Base-by-base conservation (phyloP, 2,797 vertebrate species). In the Toxotes lorentzi region DNA sequence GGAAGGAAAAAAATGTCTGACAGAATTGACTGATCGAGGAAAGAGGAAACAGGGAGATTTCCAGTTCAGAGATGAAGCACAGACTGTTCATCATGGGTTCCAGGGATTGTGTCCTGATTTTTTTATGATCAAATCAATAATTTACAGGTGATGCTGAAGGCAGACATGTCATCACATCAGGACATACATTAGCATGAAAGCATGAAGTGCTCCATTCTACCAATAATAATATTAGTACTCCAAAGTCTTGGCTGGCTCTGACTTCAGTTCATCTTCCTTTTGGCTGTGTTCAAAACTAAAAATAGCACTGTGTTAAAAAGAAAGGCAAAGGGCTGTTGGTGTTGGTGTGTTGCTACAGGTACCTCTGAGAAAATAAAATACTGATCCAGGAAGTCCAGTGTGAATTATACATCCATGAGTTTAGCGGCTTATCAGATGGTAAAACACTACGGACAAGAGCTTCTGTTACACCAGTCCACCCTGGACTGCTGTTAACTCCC, bases 101-200 rank as follows among this genome's bases (percentile, higher is more conserved):
- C 13, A 2, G 12, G 17, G 41, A 72, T 27, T 53, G 7, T 5
- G 4, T 51, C 30, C 21, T 73, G 14, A 34, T 64, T 74, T 58
- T 58, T 30, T 70, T 60, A 82, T 73, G 9, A 75, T 69, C 32
- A 47, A 59, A 59, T 79, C 13, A 78, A 77, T 72, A 23, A 79
- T 77, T 51, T 30, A 69, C 11, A 60, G 12, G 14, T 76, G 60
- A 72, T 54, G 5, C 24, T 57, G 40, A 54, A 32, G 23, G 73
- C 35, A 13, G 45, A 30, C n/a, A 59, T 45, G 64, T 63, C 43
- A 71, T 51, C 34, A 40, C 5, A 43, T 63, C 53, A 45, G 59
- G 38, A 71, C 48, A 45, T 59, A 73, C 50, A 35, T 38, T 4
- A 38, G 17, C 35, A 56, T 73, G n/a, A 59, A 72, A 71, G 58